Evolutionary conservation across 2,888 invertebrate genomes (phyloP).

Genomic region (Zygogramma bicolorata): DNA sequence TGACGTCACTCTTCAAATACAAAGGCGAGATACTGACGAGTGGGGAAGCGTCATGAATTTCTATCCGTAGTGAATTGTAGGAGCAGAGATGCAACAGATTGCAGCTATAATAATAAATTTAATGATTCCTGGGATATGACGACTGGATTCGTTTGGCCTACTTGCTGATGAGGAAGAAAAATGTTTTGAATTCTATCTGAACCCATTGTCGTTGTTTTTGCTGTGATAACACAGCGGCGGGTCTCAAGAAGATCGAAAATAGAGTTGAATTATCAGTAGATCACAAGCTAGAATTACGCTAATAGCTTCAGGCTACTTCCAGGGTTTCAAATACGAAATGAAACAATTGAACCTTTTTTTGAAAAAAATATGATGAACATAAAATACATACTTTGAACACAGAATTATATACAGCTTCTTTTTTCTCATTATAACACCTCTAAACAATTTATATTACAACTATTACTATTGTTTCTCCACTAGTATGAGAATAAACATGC

Average conservation of each 20-base stretch:
- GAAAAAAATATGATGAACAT: background rate
- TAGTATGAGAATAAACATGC: too few species aligned
- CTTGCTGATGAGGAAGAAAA: background rate
- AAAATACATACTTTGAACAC: background rate
- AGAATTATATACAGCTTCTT: too few species aligned
- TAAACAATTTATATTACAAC: too few species aligned
- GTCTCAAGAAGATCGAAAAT: too few species aligned
- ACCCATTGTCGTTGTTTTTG: too few species aligned
- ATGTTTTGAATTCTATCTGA: background rate
- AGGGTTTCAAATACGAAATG: too few species aligned
- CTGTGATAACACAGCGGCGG: background rate
- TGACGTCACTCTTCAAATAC: background rate
- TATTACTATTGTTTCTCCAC: too few species aligned
- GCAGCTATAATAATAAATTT: conserved; percentile 4
- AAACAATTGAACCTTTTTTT: too few species aligned
- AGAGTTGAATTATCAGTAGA: too few species aligned
- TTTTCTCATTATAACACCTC: too few species aligned
- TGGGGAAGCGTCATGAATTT: background rate
- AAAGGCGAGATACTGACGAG: background rate
- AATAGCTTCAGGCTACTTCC: too few species aligned
- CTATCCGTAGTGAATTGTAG: background rate
- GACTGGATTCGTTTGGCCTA: background rate
- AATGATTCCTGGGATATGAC: background rate
- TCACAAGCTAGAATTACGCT: too few species aligned
- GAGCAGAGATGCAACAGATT: background rate